phyloP scores from a whole-genome alignment of 1,140 invertebrate species.

The Drosophila auraria region DNA sequence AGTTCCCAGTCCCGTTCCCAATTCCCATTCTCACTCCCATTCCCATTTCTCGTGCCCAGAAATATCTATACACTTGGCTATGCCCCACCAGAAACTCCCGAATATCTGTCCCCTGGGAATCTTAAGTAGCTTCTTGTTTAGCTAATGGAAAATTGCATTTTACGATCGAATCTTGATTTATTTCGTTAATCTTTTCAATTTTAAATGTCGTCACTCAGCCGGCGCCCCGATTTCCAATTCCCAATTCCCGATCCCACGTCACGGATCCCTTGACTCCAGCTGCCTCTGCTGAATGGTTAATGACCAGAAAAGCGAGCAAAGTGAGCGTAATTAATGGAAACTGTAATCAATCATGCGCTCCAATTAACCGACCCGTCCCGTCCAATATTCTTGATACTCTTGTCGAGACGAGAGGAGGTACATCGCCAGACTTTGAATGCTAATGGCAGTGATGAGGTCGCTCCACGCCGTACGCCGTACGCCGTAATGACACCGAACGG shows the following conservation, averaged over 20 bases:
- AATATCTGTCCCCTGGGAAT: constrained; percentile 26
- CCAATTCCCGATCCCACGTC: not conserved
- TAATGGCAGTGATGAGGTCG: constrained; percentile 49
- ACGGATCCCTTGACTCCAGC: constrained; percentile 24
- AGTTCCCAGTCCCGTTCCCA: constrained; percentile 1
- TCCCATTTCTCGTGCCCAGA: constrained; percentile 27
- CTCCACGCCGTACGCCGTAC: constrained; percentile 26
- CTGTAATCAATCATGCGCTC: constrained; percentile 80
- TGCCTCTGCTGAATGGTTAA: constrained; percentile 58
- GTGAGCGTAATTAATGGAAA: constrained; percentile 73
- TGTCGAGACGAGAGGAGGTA: not conserved
- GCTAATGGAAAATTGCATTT: constrained; percentile 42
- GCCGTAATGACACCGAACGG: constrained; percentile 39
- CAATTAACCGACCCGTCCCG: constrained; percentile 67
- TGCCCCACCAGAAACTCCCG: constrained; percentile 8
- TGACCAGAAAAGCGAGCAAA: constrained; percentile 69
- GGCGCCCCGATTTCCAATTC: not conserved
- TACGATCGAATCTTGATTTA: constrained; percentile 47
- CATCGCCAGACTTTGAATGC: constrained; percentile 14
- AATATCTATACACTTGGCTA: constrained; percentile 4
- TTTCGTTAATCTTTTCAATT: constrained; percentile 45
- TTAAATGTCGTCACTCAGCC: constrained; percentile 28
- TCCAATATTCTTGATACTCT: constrained; percentile 1
- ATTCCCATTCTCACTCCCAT: constrained; percentile 14
- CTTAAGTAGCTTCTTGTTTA: constrained; percentile 37